Percentiles rank a stretch among this genome's conserved stretches.
phyloP scores from a whole-genome alignment of 2,888 invertebrate species.

The Meteorus cinctellus region DNA sequence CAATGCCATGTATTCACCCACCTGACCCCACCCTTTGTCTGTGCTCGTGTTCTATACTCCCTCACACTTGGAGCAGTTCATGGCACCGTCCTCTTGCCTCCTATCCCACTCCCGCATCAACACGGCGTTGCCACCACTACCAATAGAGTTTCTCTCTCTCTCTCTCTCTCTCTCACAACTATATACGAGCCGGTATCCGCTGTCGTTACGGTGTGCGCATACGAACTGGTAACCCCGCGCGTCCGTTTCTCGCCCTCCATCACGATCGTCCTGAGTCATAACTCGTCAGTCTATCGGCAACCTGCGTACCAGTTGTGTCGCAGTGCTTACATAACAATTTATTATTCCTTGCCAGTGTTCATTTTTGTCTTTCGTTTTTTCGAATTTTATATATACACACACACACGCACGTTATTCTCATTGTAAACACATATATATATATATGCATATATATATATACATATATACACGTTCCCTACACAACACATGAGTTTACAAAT shows the following conservation, averaged over 20 bases:
- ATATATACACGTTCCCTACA: neutral
- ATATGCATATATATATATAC: neutral
- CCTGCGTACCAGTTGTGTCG: conserved; percentile 72
- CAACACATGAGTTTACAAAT: neutral
- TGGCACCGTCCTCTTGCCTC: conserved; percentile 1
- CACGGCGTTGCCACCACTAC: conserved; percentile 18
- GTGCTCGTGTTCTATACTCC: neutral
- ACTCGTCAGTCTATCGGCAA: conserved; percentile 72
- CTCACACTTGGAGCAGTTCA: neutral
- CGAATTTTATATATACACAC: conserved; percentile 39
- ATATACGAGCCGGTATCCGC: conserved; percentile 2
- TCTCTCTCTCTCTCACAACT: neutral
- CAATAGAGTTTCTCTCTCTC: neutral
- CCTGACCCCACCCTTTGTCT: conserved; percentile 26
- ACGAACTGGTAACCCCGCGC: conserved; percentile 24
- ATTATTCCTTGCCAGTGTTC: conserved; percentile 66
- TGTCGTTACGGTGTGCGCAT: conserved; percentile 31
- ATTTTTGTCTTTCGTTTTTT: conserved; percentile 54
- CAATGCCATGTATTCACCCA: conserved; percentile 4
- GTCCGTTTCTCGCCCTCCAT: neutral
- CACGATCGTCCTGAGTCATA: conserved; percentile 7
- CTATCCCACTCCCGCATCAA: conserved; percentile 10
- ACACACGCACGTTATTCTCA: conserved; percentile 21
- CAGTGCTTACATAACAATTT: conserved; percentile 69
- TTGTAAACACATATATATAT: conserved; percentile 20